Evolutionary conservation across 2,797 vertebrate genomes (phyloP).

Genomic region (Sebastiscus albofasciatus): DNA sequence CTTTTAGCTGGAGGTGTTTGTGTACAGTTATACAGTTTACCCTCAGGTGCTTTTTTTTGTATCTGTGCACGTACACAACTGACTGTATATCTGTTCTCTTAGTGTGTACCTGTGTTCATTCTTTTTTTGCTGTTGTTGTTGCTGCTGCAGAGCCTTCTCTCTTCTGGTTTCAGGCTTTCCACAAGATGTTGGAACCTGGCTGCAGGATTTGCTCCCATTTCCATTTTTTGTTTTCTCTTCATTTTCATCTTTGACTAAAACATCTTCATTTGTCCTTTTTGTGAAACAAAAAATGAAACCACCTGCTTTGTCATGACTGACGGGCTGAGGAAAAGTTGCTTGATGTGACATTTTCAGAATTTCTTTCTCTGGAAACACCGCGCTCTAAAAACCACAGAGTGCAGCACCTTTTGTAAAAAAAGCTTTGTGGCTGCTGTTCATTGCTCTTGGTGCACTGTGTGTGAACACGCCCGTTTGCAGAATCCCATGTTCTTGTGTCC

Average conservation of each 20-base stretch:
- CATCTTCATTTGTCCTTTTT: neutral
- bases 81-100: neutral
- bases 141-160: neutral
- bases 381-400: neutral
- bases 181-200: neutral
- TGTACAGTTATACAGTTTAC: neutral
- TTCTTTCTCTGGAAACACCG: neutral
- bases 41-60: neutral
- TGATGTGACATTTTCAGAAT: neutral
- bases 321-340: neutral
- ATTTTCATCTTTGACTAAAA: neutral
- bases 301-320: neutral
- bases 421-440: neutral
- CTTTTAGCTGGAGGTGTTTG: constrained; percentile 25
- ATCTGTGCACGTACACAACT: neutral
- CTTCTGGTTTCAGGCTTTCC: neutral
- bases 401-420: neutral
- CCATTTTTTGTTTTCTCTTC: neutral
- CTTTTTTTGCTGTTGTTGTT: neutral
- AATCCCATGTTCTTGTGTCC: neutral
- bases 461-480: neutral
- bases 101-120: neutral
- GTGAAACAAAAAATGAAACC: neutral
- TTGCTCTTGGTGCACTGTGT: neutral
- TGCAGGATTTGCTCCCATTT: neutral